These are phyloP conservation scores for Silurus meridionalis DNA, from an alignment of 2,113 vertebrate species.

Conservation along the genomic window DNA sequence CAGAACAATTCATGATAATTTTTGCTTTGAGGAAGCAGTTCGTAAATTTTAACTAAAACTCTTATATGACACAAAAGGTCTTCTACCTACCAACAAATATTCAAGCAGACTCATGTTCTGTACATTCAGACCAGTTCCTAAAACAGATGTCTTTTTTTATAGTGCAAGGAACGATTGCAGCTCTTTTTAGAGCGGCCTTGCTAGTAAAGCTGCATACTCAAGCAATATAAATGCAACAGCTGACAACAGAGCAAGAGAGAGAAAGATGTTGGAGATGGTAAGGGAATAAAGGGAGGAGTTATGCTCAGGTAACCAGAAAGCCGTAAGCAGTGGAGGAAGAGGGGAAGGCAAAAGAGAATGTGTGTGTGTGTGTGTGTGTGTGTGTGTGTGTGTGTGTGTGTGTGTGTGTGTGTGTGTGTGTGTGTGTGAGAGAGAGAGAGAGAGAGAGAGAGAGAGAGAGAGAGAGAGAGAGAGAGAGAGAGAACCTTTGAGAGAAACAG, in stretches of 20 bases:
- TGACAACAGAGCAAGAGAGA: neutral
- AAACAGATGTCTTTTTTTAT: conserved; percentile 5
- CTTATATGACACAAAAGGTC: neutral
- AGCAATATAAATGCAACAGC: neutral
- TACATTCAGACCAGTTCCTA: neutral
- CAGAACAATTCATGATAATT: neutral
- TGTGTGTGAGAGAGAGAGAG: conserved; percentile 22
- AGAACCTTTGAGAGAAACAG: conserved; percentile 42
- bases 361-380: too few relatives aligned
- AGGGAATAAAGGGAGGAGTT: neutral
- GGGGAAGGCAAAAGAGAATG: conserved; percentile 8
- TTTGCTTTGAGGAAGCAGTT: neutral
- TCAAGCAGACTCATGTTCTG: neutral
- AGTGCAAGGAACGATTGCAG: neutral
- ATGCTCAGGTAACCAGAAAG: conserved; percentile 26
- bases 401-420: conserved; percentile 1
- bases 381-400: too few relatives aligned
- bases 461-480: conserved; percentile 23
- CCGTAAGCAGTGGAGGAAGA: neutral
- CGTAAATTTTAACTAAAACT: neutral
- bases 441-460: conserved; percentile 44
- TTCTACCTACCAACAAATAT: neutral
- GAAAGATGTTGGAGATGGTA: neutral
- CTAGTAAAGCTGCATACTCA: conserved; percentile 13
- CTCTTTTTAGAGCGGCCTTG: neutral